phyloP scores from a whole-genome alignment of 2,113 vertebrate species.

The Microtus oregoni region DNA sequence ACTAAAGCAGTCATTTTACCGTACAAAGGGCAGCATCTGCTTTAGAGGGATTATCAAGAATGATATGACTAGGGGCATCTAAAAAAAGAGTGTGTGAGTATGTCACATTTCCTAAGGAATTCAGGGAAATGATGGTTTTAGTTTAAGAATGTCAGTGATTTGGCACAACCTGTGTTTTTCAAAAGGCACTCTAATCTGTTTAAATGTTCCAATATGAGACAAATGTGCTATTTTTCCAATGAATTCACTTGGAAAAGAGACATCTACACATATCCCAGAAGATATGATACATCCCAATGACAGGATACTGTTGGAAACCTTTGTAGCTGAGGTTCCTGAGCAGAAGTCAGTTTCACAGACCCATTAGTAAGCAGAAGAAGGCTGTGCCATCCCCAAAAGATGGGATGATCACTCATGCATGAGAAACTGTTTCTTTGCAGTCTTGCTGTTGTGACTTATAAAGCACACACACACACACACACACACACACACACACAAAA shows the following conservation, averaged over 20 bases:
- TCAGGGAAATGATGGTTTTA: constrained; percentile 54
- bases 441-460: not conserved
- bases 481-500: not conserved
- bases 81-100: not conserved
- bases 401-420: not conserved
- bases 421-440: not conserved
- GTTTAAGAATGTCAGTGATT: constrained; percentile 62
- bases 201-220: constrained; percentile 61
- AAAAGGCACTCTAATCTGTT: constrained; percentile 49
- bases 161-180: constrained; percentile 10
- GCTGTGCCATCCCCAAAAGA: not conserved
- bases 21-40: not conserved
- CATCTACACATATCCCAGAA: constrained; percentile 40
- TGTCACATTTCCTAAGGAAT: constrained; percentile 22
- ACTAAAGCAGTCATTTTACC: not conserved
- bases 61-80: not conserved
- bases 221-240: constrained; percentile 39
- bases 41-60: not conserved
- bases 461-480: not conserved
- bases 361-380: not conserved
- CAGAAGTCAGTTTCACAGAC: constrained; percentile 9
- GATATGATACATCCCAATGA: not conserved
- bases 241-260: constrained; percentile 61
- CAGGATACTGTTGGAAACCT: not conserved
- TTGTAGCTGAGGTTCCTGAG: constrained; percentile 21